phyloP scores from a whole-genome alignment of 2,888 invertebrate genomes.

The Melinaea marsaeus region DNA sequence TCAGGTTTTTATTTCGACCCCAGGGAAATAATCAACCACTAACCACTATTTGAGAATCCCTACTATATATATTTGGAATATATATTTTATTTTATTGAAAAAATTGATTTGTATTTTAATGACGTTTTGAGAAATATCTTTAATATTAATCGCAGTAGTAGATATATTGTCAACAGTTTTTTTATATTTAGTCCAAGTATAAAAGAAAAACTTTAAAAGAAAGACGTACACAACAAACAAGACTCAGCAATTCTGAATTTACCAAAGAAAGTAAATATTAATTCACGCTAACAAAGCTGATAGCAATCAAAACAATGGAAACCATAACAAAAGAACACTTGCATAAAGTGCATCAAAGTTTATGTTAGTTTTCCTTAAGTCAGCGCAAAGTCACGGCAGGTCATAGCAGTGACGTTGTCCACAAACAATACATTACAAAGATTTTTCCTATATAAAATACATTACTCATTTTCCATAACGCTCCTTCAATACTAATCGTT shows the following conservation, averaged over 20 bases:
- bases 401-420: slow-evolving; percentile 49
- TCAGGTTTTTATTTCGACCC: no score
- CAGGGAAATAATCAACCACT: no score
- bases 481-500: not conserved
- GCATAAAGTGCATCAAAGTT: slow-evolving; percentile 53
- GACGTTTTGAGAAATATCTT: no score
- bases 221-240: not conserved
- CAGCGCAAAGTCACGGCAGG: slow-evolving; percentile 61
- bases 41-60: no score
- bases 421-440: not conserved
- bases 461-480: slow-evolving; percentile 19
- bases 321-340: slow-evolving; percentile 34
- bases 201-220: no score
- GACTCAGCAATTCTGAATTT: not conserved
- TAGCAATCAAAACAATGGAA: slow-evolving; percentile 27
- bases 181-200: no score
- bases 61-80: no score
- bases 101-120: no score
- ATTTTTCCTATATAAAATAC: slow-evolving; percentile 9
- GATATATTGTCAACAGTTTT: no score
- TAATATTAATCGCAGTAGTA: no score
- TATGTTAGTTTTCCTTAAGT: slow-evolving; percentile 70
- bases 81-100: no score
- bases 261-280: slow-evolving; percentile 7
- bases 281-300: slow-evolving; percentile 24